A percentile compares a stretch with the other conserved stretches of the same genome.
Conservation (phyloP, 2,113 vertebrate species). For the Cochlearius cochlearius region DNA sequence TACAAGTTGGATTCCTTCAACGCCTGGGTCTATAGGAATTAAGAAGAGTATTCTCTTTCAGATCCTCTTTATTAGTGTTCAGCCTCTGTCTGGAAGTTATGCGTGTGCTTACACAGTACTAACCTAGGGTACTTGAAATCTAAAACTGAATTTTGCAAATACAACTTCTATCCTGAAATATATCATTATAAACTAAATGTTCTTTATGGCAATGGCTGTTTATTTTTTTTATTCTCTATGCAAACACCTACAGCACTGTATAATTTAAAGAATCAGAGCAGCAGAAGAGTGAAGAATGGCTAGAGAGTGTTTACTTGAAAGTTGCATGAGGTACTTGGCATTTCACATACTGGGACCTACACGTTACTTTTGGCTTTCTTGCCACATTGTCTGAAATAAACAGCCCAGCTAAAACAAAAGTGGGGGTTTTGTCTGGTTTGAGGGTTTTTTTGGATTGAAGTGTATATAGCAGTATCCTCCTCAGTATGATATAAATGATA, state of each 20-base stretch:
- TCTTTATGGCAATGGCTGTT: background rate
- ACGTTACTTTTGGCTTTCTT: background rate
- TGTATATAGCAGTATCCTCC: background rate
- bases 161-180: background rate
- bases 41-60: background rate
- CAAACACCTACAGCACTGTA: background rate
- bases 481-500: background rate
- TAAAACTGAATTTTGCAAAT: background rate
- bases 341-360: background rate
- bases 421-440: fast-evolving
- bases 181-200: background rate
- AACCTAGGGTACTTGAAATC: background rate
- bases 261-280: background rate
- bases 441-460: background rate
- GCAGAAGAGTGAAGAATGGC: background rate
- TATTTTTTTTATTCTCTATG: background rate
- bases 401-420: background rate
- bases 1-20: background rate
- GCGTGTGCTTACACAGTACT: background rate
- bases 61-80: background rate
- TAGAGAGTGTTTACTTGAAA: background rate
- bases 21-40: background rate
- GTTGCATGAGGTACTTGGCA: background rate
- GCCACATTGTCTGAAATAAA: background rate
- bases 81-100: background rate